phyloP scores from a whole-genome alignment of 2,888 invertebrate genomes.

The Drosophila hamatofila region DNA sequence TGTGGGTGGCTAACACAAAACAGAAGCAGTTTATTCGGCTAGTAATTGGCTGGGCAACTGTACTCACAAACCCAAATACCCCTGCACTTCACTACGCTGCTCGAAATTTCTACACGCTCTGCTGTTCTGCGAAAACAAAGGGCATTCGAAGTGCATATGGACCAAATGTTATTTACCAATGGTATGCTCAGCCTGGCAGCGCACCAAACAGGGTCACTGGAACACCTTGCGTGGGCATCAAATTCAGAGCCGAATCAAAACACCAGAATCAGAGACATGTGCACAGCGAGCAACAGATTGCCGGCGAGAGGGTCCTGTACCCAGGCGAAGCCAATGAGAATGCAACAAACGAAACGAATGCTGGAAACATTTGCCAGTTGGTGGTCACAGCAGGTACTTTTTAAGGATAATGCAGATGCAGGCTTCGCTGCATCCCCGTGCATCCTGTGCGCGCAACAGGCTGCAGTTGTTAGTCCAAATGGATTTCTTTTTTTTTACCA shows the following conservation, averaged over 20 bases:
- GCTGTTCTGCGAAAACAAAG: conserved; percentile 28
- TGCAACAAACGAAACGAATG: conserved; percentile 72
- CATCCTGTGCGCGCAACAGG: conserved; percentile 74
- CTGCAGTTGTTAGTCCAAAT: conserved; percentile 61
- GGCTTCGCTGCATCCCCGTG: conserved; percentile 11
- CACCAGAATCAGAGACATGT: conserved; percentile 66
- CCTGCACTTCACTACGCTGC: background rate
- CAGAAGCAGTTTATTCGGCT: background rate
- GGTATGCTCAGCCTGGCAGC: conserved; percentile 24
- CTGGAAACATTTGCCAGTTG: conserved; percentile 62
- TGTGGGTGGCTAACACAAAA: conserved; percentile 30
- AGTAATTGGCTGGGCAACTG: conserved; percentile 30
- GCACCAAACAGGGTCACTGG: conserved; percentile 61
- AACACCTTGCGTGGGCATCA: conserved; percentile 74
- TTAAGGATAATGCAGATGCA: conserved; percentile 54
- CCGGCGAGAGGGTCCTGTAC: conserved; percentile 29
- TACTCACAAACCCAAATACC: conserved; percentile 8
- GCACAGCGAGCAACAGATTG: conserved; percentile 75
- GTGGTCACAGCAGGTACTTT: conserved; percentile 75
- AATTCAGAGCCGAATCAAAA: conserved; percentile 52
- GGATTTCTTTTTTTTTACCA: conserved; percentile 68
- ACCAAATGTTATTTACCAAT: too few species aligned
- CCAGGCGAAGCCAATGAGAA: conserved; percentile 13
- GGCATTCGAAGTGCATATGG: conserved; percentile 29
- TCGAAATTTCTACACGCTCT: conserved; percentile 47